These are phyloP conservation scores for Podarcis raffonei DNA, from an alignment of 2,113 vertebrate genomes.

Conservation along the genomic window DNA sequence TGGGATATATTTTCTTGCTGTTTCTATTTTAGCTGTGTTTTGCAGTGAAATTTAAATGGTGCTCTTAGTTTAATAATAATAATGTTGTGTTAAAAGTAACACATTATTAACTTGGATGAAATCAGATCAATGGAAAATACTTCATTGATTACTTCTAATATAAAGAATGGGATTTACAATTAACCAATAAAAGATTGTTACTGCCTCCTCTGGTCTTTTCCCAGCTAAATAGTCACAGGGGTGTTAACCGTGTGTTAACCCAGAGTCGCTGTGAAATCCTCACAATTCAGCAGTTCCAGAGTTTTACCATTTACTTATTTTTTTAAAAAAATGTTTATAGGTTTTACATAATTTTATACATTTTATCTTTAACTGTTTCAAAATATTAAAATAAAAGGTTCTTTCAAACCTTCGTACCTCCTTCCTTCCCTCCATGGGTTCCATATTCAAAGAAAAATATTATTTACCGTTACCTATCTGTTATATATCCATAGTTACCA, in stretches of 20 bases:
- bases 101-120: not conserved
- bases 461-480: too few species aligned
- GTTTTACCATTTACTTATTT: not conserved
- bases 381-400: too few species aligned
- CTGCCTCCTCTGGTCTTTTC: not conserved
- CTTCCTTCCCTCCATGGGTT: too few species aligned
- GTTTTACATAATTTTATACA: too few species aligned
- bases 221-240: too few species aligned
- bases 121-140: not conserved
- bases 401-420: too few species aligned
- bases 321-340: too few species aligned
- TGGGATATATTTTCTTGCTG: conserved; percentile 29
- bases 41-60: not conserved
- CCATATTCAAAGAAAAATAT: too few species aligned
- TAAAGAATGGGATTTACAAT: not conserved
- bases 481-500: too few species aligned
- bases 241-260: too few species aligned
- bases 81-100: not conserved
- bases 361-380: too few species aligned
- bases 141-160: not conserved
- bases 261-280: not conserved
- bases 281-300: not conserved
- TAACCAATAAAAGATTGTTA: not conserved
- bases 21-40: not conserved
- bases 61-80: not conserved